phyloP scores from a whole-genome alignment of 2,113 vertebrate species.

The Bubo scandiacus region DNA sequence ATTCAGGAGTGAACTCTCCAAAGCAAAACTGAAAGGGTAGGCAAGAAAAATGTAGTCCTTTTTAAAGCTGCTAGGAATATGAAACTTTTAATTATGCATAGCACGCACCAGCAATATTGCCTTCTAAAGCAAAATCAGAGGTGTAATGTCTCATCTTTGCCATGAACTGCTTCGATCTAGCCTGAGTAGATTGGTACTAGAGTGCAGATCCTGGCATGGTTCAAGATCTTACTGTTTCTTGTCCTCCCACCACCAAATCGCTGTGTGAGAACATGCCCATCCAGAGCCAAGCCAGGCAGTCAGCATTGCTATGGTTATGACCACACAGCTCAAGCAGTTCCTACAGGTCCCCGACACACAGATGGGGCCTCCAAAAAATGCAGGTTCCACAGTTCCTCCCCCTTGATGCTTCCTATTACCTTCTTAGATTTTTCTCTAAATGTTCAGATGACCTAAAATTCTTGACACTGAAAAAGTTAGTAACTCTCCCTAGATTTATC shows the following conservation, averaged over 20 bases:
- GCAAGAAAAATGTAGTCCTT: background rate
- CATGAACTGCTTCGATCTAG: background rate
- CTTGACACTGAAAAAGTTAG: background rate
- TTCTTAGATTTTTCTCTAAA: background rate
- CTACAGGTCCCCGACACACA: background rate
- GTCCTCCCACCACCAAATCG: background rate
- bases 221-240: background rate
- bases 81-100: background rate
- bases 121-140: background rate
- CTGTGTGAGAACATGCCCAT: background rate
- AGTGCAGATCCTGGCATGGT: background rate
- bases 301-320: background rate
- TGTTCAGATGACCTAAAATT: background rate
- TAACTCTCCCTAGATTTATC: background rate
- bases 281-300: background rate
- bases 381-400: background rate
- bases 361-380: background rate
- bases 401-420: background rate
- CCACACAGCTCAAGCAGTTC: background rate
- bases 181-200: background rate
- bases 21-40: background rate
- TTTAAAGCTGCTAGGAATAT: background rate
- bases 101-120: background rate
- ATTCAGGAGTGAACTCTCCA: background rate
- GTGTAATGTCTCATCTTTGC: background rate